These are phyloP conservation scores for Tribolium freemani DNA, from an alignment of 2,888 invertebrate genomes.

Conservation along the genomic window DNA sequence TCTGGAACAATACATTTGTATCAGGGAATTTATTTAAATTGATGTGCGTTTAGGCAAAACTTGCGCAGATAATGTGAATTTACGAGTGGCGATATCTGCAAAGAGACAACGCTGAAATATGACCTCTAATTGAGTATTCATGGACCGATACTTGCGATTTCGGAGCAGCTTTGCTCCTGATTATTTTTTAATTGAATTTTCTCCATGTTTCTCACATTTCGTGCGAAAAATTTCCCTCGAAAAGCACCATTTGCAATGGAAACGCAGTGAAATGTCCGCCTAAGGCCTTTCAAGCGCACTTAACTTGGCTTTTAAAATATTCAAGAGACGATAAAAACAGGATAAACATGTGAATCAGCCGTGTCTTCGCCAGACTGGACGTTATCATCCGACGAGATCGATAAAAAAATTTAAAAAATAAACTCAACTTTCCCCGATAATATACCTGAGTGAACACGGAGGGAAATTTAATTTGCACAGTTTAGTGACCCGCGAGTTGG, in stretches of 20 bases:
- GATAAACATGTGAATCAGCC: not conserved
- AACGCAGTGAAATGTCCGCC: not conserved
- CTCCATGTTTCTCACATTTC: slow-evolving; percentile 5
- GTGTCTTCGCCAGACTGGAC: not conserved
- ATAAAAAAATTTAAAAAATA: not conserved
- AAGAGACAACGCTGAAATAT: slow-evolving; percentile 54
- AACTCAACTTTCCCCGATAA: slow-evolving; percentile 4
- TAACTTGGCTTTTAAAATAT: not conserved
- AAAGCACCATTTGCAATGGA: not conserved
- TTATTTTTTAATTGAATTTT: slow-evolving; percentile 54
- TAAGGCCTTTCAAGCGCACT: not conserved
- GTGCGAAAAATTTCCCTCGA: not conserved
- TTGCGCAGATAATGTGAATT: slow-evolving; percentile 55
- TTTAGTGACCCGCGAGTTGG: not conserved
- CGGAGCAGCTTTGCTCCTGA: slow-evolving; percentile 50
- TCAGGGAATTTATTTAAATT: slow-evolving; percentile 49
- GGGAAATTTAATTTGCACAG: not conserved
- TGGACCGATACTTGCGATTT: slow-evolving; percentile 57
- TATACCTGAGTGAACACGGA: slow-evolving; percentile 48
- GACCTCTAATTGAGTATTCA: slow-evolving; percentile 59
- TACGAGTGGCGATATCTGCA: slow-evolving; percentile 53
- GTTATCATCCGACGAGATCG: not conserved
- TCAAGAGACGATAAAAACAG: not conserved
- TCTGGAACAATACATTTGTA: slow-evolving; percentile 35
- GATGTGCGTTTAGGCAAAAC: slow-evolving; percentile 52